Evolutionary conservation across 2,888 invertebrate genomes (phyloP).

Genomic region (Nezara viridula): DNA sequence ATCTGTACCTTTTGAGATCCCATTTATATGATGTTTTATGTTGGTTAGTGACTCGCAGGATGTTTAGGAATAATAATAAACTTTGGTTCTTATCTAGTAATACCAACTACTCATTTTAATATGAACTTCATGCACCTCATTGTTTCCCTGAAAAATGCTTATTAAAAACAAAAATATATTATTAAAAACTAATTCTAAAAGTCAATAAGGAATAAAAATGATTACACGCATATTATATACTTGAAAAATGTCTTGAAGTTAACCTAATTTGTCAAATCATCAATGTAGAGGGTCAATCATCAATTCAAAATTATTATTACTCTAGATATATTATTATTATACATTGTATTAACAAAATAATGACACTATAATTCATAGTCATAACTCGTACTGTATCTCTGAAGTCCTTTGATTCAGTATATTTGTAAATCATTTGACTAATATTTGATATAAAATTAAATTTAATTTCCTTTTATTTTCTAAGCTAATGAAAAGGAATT

Average conservation of each 20-base stretch:
- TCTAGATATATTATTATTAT: neutral
- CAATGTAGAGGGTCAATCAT: neutral
- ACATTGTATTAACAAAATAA: neutral
- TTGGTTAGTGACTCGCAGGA: neutral
- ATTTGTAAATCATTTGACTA: neutral
- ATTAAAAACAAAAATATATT: too few species aligned
- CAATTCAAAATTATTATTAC: too few species aligned
- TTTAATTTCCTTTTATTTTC: too few species aligned
- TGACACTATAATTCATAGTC: neutral
- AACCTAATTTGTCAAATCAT: neutral
- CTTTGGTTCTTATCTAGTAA: neutral
- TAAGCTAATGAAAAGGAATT: neutral
- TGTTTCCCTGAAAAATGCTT: too few species aligned
- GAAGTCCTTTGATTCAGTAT: neutral
- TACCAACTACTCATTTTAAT: neutral
- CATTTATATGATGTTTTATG: neutral
- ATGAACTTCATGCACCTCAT: neutral
- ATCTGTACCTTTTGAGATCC: neutral
- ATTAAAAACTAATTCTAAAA: neutral
- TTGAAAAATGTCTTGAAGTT: neutral
- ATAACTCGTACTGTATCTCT: neutral
- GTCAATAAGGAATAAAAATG: neutral
- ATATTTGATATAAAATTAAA: neutral
- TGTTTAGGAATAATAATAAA: neutral
- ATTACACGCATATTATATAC: neutral